Evolutionary conservation across 1,140 invertebrate genomes (phyloP), one percentile per base, ranked within the genome.

Genomic region (Nasonia giraulti): DNA sequence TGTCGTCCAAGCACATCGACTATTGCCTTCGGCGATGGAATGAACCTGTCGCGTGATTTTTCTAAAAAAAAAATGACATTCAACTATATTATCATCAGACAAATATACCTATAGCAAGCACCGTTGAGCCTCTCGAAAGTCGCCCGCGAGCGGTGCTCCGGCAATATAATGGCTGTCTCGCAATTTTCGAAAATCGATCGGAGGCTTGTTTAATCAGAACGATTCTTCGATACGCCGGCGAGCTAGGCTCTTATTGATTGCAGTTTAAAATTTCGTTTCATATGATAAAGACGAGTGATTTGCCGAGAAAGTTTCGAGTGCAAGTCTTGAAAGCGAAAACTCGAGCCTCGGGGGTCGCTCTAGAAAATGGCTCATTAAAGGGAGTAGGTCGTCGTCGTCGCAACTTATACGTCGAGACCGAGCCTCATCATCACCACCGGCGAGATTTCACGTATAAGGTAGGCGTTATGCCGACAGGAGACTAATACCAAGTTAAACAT

Each of bases 321-420:
- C 5, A 74, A 40, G 73, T n/a, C 73, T 74, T 74, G 73, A 74
- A 40, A 33, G 73, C 17, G 73, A 27, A 11, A 71, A 71, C 20
- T 74, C 12, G 73, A 40, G 73, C 31, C 31, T 74, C 33, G n/a
- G 78, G 78, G 44, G 50, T 40, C 84, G 82, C 69, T 75, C 69
- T 31, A 81, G 83, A 80, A 88, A 79, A 88, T 87, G 82, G 75
- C 86, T 88, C 80, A 79, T 87, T 87, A 87, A 82, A 74, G 37
- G 33, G 73, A 74, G 33, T 74, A 74, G 73, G 73, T 71, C 31
- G 69, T 62, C 55, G 55, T 62, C 55, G 33, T 62, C 55, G 68
- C 27, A 33, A 33, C 68, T 31, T 12, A 37, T 37, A 33, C 68
- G 7, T 11, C 14, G 31, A 33, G 31, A 10, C 8, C n/a, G 68